Base-by-base conservation (phyloP, 2,113 vertebrate species). In the Mesocricetus auratus region DNA sequence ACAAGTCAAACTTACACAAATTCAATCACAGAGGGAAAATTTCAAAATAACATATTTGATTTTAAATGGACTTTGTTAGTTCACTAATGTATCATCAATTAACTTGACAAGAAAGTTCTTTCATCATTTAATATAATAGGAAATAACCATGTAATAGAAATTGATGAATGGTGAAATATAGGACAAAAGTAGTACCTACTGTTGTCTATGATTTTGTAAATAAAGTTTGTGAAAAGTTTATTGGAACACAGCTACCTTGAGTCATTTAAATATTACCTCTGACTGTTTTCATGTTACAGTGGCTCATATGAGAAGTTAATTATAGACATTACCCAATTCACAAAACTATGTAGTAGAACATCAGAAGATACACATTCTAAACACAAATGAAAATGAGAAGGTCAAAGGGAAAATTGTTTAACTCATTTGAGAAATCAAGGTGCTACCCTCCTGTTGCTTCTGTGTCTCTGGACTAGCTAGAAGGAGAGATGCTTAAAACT, bases 161-260 rank as follows among this genome's bases (percentile, higher is more conserved):
- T 42, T 77, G 93, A 7, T 33, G 64, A 60, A 36, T 13, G 8
- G 8, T 29, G 56, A 4, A 3, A 8, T n/a, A 0, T 15, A 86
- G n/a, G 33, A 3, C 1, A 45, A 66, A 93, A n/a, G 4, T 9
- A 75, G 3, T 12, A 64, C 5, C n/a, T 17, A 33, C 8, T 26
- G 16, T 50, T 58, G 5, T 13, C 17, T 3, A 78, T 0, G 0
- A 31, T 86, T 92, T 83, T 93, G 10, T 66, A 73, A 87, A 36
- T 58, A 50, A 85, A 56, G 7, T 39, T 75, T 91, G 53, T 64
- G 22, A 85, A 97, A 88, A 89, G 69, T 92, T 94, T 96, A 94
- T 82, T 93, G 31, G 47, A 39, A 83, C 56, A 66, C 36, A 50
- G 16, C 50, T 19, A n/a, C n/a, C 19, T 24, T 64, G 69, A 45